Percentiles rank a stretch among this genome's conserved stretches.
Evolutionary conservation across 2,888 invertebrate species (phyloP).

Genomic region (Autographa pulchrina): DNA sequence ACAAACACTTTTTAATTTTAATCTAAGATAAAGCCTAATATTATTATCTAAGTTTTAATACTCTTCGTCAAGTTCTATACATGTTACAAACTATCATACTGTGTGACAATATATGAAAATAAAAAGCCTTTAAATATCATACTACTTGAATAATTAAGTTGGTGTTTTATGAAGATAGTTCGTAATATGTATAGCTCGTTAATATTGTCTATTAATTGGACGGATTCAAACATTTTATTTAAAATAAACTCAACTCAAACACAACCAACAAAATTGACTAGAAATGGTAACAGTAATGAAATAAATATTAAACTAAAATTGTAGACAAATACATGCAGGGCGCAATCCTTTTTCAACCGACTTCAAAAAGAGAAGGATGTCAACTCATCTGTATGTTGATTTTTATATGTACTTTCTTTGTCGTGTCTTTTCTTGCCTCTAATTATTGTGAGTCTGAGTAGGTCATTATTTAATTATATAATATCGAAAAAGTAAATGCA

Average conservation of each 20-base stretch:
- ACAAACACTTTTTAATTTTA: slow-evolving; percentile 24
- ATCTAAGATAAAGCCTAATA: slow-evolving; percentile 22
- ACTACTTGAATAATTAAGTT: neutral
- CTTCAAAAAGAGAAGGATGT: too few relatives aligned
- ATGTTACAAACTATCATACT: neutral
- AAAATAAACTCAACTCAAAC: slow-evolving; percentile 31
- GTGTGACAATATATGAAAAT: neutral
- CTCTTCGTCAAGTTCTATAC: neutral
- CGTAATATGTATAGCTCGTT: neutral
- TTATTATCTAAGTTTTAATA: slow-evolving; percentile 23
- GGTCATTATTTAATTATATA: neutral
- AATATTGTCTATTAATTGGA: slow-evolving; percentile 35
- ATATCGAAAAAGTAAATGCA: neutral
- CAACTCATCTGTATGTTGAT: too few relatives aligned
- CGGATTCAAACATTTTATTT: slow-evolving; percentile 34
- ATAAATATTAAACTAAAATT: slow-evolving; percentile 18
- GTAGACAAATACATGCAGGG: neutral
- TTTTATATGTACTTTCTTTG: neutral
- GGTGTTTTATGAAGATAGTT: slow-evolving; percentile 14
- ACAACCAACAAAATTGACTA: slow-evolving; percentile 55
- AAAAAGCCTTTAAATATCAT: neutral
- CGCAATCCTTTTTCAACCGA: neutral
- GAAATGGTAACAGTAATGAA: slow-evolving; percentile 49
- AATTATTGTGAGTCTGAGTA: neutral
- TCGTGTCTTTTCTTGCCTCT: slow-evolving; percentile 20